Evolutionary conservation across 2,797 vertebrate genomes (phyloP), one percentile per base, ranked within the genome.

Genomic region (Sparus aurata): DNA sequence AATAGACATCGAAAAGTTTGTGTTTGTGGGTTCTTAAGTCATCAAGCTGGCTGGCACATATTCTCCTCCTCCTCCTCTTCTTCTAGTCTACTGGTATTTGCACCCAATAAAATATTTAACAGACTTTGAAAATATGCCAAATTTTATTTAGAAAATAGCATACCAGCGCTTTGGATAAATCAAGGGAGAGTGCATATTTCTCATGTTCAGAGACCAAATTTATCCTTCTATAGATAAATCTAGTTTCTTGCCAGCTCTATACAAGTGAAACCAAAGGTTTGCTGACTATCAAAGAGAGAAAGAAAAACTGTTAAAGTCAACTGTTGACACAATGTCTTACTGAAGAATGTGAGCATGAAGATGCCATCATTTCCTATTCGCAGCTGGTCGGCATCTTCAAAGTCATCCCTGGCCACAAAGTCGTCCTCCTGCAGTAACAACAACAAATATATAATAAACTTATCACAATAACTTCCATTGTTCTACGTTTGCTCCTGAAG

Each of bases 341-440:
- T 99, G 94, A 99, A 99, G 93, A 99, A 99, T 2, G 98, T 99
- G 63, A 99, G 95, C 98, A 99, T 99, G 93, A 99, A 99, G 89
- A 99, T 98, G 87, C 98, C 98, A 63, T 99, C 98, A 3, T 98
- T 99, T 89, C 98, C 98, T 95, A 99, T 98, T 87, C 98, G 96
- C 93, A 99, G 96, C 93, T 99, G 98, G 87, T 99, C 98, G 0
- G 97, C 95, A 87, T 99, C 98, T 20, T 99, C 98, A 93, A 98
- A 98, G 85, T 98, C 98, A 90, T 98, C 97, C 83, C 96, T 95
- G 86, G 97, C 93, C 85, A 97, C 96, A 83, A 99, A 99, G 85
- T 99, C 98, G 0, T 99, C 98, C 84, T 99, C 98, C 98, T 99
- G 92, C 64, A 83, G 71, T 4, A 65, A 75, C 49, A 80, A 17